Percentiles rank a stretch among this genome's conserved stretches.
These are phyloP conservation scores for Ibidorhyncha struthersii DNA, from an alignment of 2,113 vertebrate genomes.

Conservation along the genomic window DNA sequence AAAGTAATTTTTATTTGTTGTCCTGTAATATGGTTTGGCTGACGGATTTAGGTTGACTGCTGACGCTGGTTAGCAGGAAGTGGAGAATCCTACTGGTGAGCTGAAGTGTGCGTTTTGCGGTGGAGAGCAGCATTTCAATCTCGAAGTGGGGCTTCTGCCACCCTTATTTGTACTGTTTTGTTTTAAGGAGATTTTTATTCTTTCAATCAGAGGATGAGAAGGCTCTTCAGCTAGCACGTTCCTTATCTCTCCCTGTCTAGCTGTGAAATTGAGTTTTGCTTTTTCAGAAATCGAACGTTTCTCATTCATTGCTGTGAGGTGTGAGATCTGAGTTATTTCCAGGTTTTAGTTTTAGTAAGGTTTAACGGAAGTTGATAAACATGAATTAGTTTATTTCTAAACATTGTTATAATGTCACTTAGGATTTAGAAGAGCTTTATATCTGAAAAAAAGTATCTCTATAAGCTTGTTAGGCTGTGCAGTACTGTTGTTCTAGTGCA, in stretches of 20 bases:
- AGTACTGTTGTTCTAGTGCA: not conserved
- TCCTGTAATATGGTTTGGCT: not conserved
- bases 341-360: not conserved
- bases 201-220: not conserved
- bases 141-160: not conserved
- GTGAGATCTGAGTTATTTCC: not conserved
- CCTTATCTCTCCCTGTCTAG: not conserved
- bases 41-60: not conserved
- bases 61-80: not conserved
- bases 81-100: not conserved
- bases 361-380: not conserved
- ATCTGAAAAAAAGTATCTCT: not conserved
- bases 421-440: not conserved
- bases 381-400: not conserved
- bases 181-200: not conserved
- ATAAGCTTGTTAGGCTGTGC: not conserved
- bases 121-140: not conserved
- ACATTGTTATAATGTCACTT: not conserved
- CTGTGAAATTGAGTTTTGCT: not conserved
- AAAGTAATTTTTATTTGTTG: constrained; percentile 20
- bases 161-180: not conserved
- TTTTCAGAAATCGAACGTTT: not conserved
- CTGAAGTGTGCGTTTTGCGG: not conserved
- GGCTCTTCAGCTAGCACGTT: not conserved
- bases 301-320: not conserved